phyloP scores from a whole-genome alignment of 2,888 invertebrate species.

The Nymphalis polychloros region DNA sequence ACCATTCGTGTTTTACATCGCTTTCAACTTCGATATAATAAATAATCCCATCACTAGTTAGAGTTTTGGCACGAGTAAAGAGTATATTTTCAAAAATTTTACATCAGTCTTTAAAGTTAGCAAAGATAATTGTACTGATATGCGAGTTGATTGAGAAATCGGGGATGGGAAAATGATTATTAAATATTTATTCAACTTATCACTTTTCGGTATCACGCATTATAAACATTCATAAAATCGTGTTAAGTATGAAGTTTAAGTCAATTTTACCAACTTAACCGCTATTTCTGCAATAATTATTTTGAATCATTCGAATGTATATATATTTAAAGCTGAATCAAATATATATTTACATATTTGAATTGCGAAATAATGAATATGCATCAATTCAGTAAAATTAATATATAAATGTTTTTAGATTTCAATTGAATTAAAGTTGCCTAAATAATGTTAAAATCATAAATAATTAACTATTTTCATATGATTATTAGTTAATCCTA shows the following conservation, averaged over 20 bases:
- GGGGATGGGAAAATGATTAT: neutral
- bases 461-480: no score
- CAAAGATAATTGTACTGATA: conserved; percentile 65
- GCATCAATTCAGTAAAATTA: no score
- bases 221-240: neutral
- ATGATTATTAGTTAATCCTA: neutral
- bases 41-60: conserved; percentile 29
- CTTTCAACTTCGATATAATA: conserved; percentile 21
- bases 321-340: no score
- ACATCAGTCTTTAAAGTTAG: conserved; percentile 69
- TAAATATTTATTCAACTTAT: neutral
- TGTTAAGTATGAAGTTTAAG: neutral
- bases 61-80: conserved; percentile 51
- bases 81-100: conserved; percentile 51
- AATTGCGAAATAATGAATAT: neutral
- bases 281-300: conserved; percentile 6
- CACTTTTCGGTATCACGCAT: neutral
- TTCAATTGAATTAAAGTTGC: neutral
- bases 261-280: neutral
- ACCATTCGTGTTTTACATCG: conserved; percentile 40
- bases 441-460: neutral
- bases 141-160: conserved; percentile 55
- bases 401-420: no score
- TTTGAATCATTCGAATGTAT: no score
- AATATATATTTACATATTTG: no score